Percentiles rank a stretch among this genome's conserved stretches.
Conservation (phyloP, 2,888 invertebrate species). For the Stenchaetothrips biformis region DNA sequence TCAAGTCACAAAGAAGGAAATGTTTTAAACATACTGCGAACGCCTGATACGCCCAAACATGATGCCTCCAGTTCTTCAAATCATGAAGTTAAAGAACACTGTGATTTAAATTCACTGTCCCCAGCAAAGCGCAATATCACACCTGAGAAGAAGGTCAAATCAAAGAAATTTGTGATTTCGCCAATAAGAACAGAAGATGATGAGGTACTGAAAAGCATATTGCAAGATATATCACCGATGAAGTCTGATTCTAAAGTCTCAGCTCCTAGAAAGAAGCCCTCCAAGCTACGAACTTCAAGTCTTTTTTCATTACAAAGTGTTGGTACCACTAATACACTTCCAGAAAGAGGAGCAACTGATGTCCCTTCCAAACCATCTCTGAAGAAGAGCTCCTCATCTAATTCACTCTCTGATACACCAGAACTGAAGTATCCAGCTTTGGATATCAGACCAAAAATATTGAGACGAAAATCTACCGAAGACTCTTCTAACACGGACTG, state of each 20-base stretch:
- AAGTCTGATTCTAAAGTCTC: neutral
- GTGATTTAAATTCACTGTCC: no score
- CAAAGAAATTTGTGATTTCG: neutral
- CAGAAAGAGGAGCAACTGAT: no score
- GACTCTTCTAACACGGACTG: neutral
- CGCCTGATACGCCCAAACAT: no score
- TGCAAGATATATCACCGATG: neutral
- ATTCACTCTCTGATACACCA: neutral
- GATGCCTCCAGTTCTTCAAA: no score
- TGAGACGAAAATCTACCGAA: no score
- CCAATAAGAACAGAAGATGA: neutral
- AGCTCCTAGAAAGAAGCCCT: neutral
- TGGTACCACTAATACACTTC: no score
- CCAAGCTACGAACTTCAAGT: neutral
- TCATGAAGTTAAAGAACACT: no score
- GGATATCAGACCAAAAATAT: neutral
- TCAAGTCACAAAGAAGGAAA: no score
- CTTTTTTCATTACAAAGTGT: neutral
- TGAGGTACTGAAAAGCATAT: neutral
- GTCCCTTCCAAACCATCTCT: neutral
- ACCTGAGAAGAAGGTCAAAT: neutral
- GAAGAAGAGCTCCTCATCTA: neutral
- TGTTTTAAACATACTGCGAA: no score
- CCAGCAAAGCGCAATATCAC: no score
- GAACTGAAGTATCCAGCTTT: neutral